Percentiles rank a stretch among this genome's conserved stretches.
Conservation (phyloP, 2,113 vertebrate species). For the Tachysurus vachellii region DNA sequence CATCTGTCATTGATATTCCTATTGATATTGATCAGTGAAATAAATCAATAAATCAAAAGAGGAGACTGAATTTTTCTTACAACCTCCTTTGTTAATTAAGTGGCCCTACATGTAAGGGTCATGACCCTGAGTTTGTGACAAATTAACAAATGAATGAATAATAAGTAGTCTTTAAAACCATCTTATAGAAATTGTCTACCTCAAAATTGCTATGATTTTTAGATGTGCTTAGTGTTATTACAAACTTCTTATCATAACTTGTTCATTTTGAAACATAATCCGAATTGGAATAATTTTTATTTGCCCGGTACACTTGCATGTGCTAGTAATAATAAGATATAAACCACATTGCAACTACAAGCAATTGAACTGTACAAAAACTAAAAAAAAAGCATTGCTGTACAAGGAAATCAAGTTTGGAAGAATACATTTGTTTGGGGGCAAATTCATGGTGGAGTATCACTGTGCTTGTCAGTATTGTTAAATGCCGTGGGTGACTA, state of each 20-base stretch:
- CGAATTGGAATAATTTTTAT: neutral
- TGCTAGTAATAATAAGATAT: neutral
- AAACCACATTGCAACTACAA: no score
- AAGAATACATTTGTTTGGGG: neutral
- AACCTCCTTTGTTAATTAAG: no score
- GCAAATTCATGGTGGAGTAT: neutral
- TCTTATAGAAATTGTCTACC: neutral
- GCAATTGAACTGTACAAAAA: no score
- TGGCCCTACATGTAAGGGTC: no score
- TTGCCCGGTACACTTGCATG: neutral
- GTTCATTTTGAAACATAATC: neutral
- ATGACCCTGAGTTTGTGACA: no score
- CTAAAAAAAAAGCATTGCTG: neutral
- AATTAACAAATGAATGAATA: no score
- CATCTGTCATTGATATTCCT: neutral
- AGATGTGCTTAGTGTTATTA: neutral
- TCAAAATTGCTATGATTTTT: neutral
- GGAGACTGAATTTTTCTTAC: neutral
- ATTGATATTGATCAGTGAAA: neutral
- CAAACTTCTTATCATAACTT: conserved; percentile 6
- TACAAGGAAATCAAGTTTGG: neutral
- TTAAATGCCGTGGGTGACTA: neutral
- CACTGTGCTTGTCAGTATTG: neutral
- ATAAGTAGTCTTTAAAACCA: no score
- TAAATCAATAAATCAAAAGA: neutral